phyloP scores from a whole-genome alignment of 2,888 invertebrate genomes.

The Trachelus stipa region DNA sequence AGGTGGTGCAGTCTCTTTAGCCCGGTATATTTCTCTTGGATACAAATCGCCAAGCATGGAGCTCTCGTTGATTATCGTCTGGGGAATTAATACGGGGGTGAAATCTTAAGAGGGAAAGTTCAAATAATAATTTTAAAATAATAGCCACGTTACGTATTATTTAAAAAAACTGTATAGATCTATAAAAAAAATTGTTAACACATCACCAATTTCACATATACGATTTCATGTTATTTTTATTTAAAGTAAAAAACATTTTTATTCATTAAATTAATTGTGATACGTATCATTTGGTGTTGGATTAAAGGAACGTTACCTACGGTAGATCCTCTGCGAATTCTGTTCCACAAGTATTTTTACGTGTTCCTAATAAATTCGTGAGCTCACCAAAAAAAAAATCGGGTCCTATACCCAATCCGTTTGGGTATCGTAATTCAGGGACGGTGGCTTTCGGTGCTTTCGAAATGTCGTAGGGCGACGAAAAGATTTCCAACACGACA shows the following conservation, averaged over 20 bases:
- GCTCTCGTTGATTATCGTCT: too few species aligned
- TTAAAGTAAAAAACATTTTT: not conserved
- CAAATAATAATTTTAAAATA: too few species aligned
- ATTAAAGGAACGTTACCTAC: not conserved
- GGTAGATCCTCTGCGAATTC: not conserved
- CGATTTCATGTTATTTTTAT: not conserved
- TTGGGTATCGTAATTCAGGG: not conserved
- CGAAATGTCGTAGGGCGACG: not conserved
- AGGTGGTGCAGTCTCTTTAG: conserved; percentile 31
- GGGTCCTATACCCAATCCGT: not conserved
- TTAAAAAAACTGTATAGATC: not conserved
- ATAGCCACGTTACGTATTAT: not conserved
- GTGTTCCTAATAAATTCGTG: not conserved
- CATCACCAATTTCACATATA: not conserved
- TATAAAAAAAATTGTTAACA: not conserved
- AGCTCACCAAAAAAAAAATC: not conserved
- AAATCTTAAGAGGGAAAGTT: too few species aligned
- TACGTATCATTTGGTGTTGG: not conserved
- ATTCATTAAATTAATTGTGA: not conserved
- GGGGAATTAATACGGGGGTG: too few species aligned
- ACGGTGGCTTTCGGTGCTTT: not conserved
- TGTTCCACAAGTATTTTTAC: not conserved
- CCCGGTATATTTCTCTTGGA: not conserved
- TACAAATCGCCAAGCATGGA: not conserved
- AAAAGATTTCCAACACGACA: not conserved